Conservation (phyloP, 2,797 vertebrate genomes). For the Hybognathus amarus region DNA sequence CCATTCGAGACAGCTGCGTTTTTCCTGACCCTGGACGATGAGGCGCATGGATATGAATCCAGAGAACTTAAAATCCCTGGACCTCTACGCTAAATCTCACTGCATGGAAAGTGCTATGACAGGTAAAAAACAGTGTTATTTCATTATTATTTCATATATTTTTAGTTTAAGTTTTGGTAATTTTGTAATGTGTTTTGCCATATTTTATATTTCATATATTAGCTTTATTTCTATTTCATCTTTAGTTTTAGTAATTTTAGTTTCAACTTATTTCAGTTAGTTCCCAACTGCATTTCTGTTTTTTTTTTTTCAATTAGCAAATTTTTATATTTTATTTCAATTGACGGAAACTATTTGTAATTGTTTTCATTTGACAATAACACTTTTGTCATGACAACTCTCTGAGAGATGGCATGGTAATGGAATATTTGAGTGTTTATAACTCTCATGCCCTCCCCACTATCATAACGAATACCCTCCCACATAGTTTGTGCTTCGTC, state of each 20-base stretch:
- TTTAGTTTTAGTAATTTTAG: too few relatives aligned
- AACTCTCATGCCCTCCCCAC: too few relatives aligned
- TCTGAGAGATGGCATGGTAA: too few relatives aligned
- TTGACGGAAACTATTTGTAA: too few relatives aligned
- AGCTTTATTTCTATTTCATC: too few relatives aligned
- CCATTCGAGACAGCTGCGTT: conserved; percentile 89
- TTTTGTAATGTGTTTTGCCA: neutral
- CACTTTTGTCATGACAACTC: neutral
- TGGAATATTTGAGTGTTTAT: too few relatives aligned
- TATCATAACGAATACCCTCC: too few relatives aligned
- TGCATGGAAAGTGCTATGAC: conserved; percentile 93
- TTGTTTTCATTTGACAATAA: neutral
- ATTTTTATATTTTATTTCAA: neutral
- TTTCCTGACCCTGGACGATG: conserved; percentile 88
- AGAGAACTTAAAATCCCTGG: conserved; percentile 75
- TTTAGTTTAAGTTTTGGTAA: neutral
- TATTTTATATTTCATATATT: too few relatives aligned
- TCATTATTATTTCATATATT: neutral
- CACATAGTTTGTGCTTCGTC: too few relatives aligned
- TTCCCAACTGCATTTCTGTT: too few relatives aligned
- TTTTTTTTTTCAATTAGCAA: neutral
- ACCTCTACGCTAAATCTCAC: conserved; percentile 88
- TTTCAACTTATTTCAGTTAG: too few relatives aligned
- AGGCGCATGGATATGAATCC: conserved; percentile 79
- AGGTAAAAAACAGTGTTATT: conserved; percentile 71